These are phyloP conservation scores for Sphecodes monilicornis DNA, from an alignment of 2,888 invertebrate genomes.

Conservation along the genomic window DNA sequence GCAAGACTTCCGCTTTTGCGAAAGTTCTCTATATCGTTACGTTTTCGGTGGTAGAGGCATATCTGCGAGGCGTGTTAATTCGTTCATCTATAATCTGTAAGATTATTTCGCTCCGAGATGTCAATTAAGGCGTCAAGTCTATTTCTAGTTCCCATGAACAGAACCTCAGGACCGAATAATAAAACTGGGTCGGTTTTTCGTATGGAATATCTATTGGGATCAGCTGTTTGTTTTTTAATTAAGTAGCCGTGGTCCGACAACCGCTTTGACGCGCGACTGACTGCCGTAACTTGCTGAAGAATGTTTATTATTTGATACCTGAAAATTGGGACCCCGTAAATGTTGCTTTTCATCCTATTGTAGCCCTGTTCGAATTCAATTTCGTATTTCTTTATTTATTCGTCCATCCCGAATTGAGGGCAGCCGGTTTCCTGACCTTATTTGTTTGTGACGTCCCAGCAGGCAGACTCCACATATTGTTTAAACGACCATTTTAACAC, in stretches of 20 bases:
- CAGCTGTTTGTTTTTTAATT: constrained; percentile 26
- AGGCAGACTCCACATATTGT: no score
- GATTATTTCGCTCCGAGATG: constrained; percentile 41
- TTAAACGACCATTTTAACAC: no score
- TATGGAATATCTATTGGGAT: constrained; percentile 7
- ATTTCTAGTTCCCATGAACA: constrained; percentile 48
- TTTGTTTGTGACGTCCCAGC: no score
- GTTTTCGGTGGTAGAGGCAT: neutral
- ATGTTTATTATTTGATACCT: neutral
- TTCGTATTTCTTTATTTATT: neutral
- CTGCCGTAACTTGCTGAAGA: neutral
- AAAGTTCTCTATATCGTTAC: no score
- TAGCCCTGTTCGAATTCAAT: neutral
- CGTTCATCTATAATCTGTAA: constrained; percentile 24
- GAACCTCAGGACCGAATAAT: constrained; percentile 32
- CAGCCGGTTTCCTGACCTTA: neutral
- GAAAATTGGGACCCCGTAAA: neutral
- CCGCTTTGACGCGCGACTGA: neutral
- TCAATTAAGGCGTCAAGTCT: constrained; percentile 38
- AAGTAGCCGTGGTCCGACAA: neutral
- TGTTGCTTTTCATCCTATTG: neutral
- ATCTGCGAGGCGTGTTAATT: constrained; percentile 33
- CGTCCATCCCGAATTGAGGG: neutral
- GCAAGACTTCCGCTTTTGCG: neutral
- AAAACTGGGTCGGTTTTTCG: constrained; percentile 58